Base-by-base conservation (phyloP, 2,113 vertebrate genomes). In the Catharus minimus region DNA sequence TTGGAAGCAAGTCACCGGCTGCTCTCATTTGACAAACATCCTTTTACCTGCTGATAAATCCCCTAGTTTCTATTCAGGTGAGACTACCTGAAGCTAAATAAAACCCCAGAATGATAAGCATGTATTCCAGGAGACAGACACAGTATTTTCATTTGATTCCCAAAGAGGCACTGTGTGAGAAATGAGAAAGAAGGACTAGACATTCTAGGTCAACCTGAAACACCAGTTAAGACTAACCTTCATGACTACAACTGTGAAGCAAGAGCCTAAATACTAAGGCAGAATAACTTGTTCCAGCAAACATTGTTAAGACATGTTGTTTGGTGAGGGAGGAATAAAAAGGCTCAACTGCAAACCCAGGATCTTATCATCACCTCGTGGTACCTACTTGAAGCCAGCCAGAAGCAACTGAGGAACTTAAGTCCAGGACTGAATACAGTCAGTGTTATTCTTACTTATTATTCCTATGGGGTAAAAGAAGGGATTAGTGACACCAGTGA, bases 211-310 rank as follows among this genome's bases (percentile, higher is more conserved):
- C 72, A 86, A 81, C 95, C 72, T 74, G 95, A 92, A 94, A 74
- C 82, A 91, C 93, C 72, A 86, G 91, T 77, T 80, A 76, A 36
- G 21, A 36, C 62, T 53, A 82, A 64, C 12, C 75, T 44, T 76
- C 71, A 68, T 94, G 75, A 96, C 60, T 89, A 67, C 30, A 73
- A n/a, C 68, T 74, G 22, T 95, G 89, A 91, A 60, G 93, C 85
- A 95, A 95, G 56, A 94, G 49, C 44, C 10, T 56, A 60, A 80
- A 33, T 86, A 92, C 46, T 83, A 60, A 76, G 60, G 88, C 64
- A 89, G 90, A 89, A 77, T 33, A 92, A 94, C 92, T 89, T 56
- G 88, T 67, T 80, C 72, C 72, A 85, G 47, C 6, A 32, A 77
- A 74, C 75, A n/a, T 32, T 94, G 91, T 89, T 83, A 83, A 77